Evolutionary conservation across 2,888 invertebrate genomes (phyloP).

Genomic region (Drosophila prostipennis): DNA sequence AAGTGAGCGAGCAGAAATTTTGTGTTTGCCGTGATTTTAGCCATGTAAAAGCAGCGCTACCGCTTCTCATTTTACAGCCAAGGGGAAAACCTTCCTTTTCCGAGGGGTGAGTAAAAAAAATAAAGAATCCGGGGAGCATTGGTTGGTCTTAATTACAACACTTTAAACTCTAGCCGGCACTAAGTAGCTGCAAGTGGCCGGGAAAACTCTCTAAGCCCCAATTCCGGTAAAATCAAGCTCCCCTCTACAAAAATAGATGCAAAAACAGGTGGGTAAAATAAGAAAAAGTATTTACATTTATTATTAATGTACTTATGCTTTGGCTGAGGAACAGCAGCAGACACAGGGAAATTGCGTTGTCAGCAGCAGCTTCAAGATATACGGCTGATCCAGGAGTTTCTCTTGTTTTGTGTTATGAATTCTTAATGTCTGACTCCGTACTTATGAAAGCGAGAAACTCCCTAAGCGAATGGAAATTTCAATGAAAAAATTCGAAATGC

Average conservation of each 20-base stretch:
- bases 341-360: constrained; percentile 60
- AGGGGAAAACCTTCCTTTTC: neutral
- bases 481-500: constrained; percentile 1
- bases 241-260: neutral
- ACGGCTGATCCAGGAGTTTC: constrained; percentile 5
- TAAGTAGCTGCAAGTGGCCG: constrained; percentile 60
- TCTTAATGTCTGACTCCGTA: constrained; percentile 49
- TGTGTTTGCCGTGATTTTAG: constrained; percentile 67
- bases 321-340: constrained; percentile 36
- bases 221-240: neutral
- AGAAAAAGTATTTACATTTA: constrained; percentile 72
- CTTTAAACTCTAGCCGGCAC: constrained; percentile 49
- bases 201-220: constrained; percentile 23
- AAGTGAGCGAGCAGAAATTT: constrained; percentile 32
- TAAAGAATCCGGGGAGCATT: constrained; percentile 5
- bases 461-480: neutral
- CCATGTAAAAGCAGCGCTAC: constrained; percentile 57
- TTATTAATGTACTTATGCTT: constrained; percentile 71
- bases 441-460: neutral
- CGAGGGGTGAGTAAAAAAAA: constrained; percentile 8
- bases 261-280: constrained; percentile 20
- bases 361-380: constrained; percentile 17
- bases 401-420: constrained; percentile 60
- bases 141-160: constrained; percentile 69
- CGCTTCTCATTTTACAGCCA: constrained; percentile 52